These are phyloP conservation scores for Contarinia nasturtii DNA, from an alignment of 1,140 invertebrate species.

Conservation along the genomic window DNA sequence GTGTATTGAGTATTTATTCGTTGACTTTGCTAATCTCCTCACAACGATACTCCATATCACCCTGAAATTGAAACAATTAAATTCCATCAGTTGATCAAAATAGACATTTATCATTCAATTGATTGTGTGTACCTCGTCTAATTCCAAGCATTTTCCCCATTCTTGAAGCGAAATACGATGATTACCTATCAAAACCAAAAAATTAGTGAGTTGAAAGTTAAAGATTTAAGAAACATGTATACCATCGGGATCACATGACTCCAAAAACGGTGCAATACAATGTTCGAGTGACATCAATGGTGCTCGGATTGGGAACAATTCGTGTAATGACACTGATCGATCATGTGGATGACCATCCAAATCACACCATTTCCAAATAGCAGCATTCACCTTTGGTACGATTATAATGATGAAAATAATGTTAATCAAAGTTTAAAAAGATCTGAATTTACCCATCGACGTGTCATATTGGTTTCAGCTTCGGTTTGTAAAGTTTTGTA, in stretches of 20 bases:
- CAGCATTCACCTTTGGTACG: too few relatives aligned
- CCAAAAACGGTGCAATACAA: slow-evolving; percentile 85
- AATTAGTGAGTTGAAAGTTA: too few relatives aligned
- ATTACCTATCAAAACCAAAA: too few relatives aligned
- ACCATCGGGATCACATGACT: slow-evolving; percentile 60
- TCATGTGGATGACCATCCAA: slow-evolving; percentile 76
- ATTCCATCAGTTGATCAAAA: neutral
- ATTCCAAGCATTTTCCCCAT: slow-evolving; percentile 79
- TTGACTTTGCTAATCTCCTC: slow-evolving; percentile 14
- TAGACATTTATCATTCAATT: neutral
- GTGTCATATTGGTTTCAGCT: slow-evolving; percentile 65
- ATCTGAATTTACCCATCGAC: slow-evolving; percentile 74
- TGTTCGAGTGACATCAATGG: slow-evolving; percentile 83
- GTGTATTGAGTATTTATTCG: neutral
- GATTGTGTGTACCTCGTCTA: slow-evolving; percentile 41
- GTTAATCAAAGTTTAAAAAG: too few relatives aligned
- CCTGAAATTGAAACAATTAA: slow-evolving; percentile 5
- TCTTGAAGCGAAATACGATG: slow-evolving; percentile 76
- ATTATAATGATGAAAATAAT: too few relatives aligned
- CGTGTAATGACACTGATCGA: slow-evolving; percentile 67
- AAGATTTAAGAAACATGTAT: too few relatives aligned
- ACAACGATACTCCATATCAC: slow-evolving; percentile 19
- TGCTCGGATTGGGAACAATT: slow-evolving; percentile 84
- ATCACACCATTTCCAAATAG: slow-evolving; percentile 95
- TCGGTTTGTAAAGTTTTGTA: slow-evolving; percentile 73